Evolutionary conservation across 2,888 invertebrate species (phyloP).

Genomic region (Physocephala rufipes): DNA sequence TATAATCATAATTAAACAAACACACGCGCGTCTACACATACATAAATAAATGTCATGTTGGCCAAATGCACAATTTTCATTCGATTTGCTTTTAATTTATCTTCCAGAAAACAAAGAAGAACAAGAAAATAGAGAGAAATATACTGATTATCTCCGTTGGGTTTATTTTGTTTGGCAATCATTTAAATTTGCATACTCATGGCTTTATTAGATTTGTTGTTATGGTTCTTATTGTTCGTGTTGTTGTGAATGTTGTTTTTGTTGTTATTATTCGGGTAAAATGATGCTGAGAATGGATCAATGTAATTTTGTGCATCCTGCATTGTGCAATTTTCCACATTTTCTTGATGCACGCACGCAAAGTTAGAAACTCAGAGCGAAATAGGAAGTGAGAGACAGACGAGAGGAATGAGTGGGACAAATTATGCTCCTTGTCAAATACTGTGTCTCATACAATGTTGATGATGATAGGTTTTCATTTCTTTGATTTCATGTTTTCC

Average conservation of each 20-base stretch:
- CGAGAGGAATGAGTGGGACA: no score
- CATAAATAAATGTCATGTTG: background rate
- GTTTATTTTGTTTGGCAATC: slow-evolving; percentile 41
- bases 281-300: slow-evolving; percentile 16
- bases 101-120: no score
- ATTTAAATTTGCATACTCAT: slow-evolving; percentile 48
- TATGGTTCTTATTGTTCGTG: no score
- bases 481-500: slow-evolving; percentile 8
- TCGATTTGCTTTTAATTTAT: slow-evolving; percentile 16
- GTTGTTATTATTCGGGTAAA: slow-evolving; percentile 36
- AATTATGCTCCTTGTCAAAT: no score
- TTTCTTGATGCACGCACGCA: no score
- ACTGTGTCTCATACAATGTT: no score
- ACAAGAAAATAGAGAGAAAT: no score
- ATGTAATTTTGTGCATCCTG: no score
- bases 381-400: background rate
- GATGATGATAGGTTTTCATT: background rate
- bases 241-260: no score
- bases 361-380: background rate
- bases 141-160: background rate
- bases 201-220: no score
- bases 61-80: slow-evolving; percentile 10
- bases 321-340: no score
- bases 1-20: background rate
- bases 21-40: background rate